Evolutionary conservation across 1,140 invertebrate species (phyloP), one percentile per base, ranked within the genome.

Genomic region (Aphidius ervi): DNA sequence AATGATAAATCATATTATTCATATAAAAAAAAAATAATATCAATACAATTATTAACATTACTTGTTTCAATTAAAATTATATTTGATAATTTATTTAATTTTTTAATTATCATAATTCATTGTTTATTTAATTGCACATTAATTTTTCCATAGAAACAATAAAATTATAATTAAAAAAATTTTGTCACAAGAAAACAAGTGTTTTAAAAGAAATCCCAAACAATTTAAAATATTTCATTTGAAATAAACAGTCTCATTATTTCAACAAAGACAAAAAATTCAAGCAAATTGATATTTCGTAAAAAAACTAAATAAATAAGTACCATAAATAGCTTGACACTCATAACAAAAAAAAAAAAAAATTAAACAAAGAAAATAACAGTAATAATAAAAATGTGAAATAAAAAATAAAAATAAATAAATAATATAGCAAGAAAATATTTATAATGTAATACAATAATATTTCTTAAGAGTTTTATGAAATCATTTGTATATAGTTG

Each of bases 381-480:
- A 42, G 9, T 42, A 54, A 54, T 41, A n/a, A 54, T 9, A 42
- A 40, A 54, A 42, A 41, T 7, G 23, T 31, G 6, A 52, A 39
- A 37, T 16, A 16, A 40, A 37, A 16, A 43, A 54, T 9, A 10
- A 43, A 43, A 43, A 10, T 43, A 54, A 54, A 16, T 16, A n/a
- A 48, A 54, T 41, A 54, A 54, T 42, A 5, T 10, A 31, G 52
- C 5, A 54, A 54, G 6, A 31, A 23, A 52, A 39, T 41, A 54
- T 54, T 54, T 54, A 54, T 54, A 54, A 54, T 54, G 52, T 54
- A 54, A 54, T 54, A 54, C 23, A 31, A 31, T 54, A 37, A 54
- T 42, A 40, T 54, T 54, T 41, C 52, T 54, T 43, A 42, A 40
- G 40, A 54, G 52, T 54, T 10, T 37, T 54, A 40, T 54, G 52